Percentiles rank a stretch among this genome's conserved stretches.
These are phyloP conservation scores for Fulmarus glacialis DNA, from an alignment of 2,113 vertebrate species.

Conservation along the genomic window DNA sequence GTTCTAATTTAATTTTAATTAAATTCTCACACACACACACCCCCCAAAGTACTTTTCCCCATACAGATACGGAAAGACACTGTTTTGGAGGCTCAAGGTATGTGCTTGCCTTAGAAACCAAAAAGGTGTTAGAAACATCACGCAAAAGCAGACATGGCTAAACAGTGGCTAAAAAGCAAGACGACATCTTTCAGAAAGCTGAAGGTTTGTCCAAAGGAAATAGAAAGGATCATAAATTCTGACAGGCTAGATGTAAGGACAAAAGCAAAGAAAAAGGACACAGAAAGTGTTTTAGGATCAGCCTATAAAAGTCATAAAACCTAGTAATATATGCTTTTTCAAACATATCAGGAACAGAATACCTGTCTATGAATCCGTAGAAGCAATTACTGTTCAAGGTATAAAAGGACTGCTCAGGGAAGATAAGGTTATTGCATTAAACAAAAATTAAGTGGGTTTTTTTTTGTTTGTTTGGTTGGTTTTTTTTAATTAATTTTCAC, in stretches of 20 bases:
- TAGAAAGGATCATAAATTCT: not conserved
- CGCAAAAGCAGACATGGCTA: fast-evolving
- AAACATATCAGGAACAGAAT: not conserved
- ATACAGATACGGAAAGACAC: not conserved
- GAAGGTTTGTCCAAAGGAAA: not conserved
- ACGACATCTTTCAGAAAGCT: not conserved
- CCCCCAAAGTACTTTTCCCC: not conserved
- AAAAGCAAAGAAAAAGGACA: not conserved
- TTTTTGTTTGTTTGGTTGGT: too few relatives aligned
- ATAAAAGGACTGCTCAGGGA: not conserved
- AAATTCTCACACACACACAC: not conserved
- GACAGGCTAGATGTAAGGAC: not conserved
- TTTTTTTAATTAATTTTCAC: not conserved
- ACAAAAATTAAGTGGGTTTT: not conserved
- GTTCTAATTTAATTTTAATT: not conserved
- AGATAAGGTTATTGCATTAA: not conserved
- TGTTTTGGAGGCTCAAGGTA: not conserved
- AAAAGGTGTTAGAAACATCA: not conserved
- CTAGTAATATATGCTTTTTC: not conserved
- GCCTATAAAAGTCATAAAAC: not conserved
- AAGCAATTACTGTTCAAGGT: not conserved
- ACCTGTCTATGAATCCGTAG: not conserved
- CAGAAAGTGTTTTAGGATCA: not conserved
- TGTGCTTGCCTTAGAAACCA: not conserved
- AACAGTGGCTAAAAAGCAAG: not conserved